Evolutionary conservation across 2,113 vertebrate species (phyloP).

Genomic region (Isurus oxyrinchus): DNA sequence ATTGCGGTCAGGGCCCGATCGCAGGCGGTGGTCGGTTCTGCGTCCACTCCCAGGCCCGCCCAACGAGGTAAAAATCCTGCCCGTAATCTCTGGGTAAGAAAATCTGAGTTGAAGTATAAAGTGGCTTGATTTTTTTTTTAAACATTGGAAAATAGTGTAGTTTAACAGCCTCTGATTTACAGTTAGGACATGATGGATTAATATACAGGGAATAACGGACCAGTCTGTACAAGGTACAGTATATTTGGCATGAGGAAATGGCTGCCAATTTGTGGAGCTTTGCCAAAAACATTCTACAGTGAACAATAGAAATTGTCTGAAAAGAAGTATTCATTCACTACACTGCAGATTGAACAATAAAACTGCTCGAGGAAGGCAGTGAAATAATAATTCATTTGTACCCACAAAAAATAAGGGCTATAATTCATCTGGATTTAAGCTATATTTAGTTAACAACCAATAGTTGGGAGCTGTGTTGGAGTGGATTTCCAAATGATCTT

Average conservation of each 20-base stretch:
- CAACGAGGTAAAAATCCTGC: too few relatives aligned
- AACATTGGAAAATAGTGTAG: neutral
- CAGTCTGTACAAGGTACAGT: slow-evolving; percentile 13
- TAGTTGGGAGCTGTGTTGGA: neutral
- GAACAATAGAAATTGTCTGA: slow-evolving; percentile 2
- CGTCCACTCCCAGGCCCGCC: too few relatives aligned
- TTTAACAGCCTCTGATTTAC: neutral
- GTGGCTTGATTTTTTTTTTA: neutral
- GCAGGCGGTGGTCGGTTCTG: too few relatives aligned
- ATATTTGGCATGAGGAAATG: neutral
- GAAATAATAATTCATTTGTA: neutral
- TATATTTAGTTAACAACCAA: neutral
- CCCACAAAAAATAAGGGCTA: neutral
- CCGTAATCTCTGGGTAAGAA: neutral
- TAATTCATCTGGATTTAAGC: neutral
- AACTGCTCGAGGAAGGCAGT: neutral
- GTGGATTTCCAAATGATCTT: neutral
- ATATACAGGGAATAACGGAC: neutral
- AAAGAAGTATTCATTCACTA: slow-evolving; percentile 11
- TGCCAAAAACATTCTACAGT: neutral
- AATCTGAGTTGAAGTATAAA: neutral
- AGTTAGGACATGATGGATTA: neutral
- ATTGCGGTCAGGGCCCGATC: too few relatives aligned
- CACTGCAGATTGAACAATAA: neutral
- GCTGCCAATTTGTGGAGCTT: neutral